Conservation (phyloP, 2,888 invertebrate genomes). For the Agrypnus murinus region DNA sequence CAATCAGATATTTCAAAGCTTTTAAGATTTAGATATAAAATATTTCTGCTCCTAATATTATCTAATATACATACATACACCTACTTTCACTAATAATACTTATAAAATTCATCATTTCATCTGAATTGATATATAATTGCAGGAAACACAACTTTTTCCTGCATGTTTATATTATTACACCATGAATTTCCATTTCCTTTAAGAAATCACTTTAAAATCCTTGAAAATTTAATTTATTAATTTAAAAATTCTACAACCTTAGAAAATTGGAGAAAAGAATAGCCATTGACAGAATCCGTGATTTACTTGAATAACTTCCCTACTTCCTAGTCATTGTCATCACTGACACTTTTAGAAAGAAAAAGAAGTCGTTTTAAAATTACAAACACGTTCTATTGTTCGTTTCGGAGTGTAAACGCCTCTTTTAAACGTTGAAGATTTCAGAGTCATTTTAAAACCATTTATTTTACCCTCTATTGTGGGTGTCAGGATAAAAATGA, state of each 20-base stretch:
- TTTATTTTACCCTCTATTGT: not conserved
- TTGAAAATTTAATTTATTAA: not conserved
- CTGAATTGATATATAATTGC: constrained; percentile 14
- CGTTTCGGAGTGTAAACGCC: not conserved
- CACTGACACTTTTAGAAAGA: too few species aligned
- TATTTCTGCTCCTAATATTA: not conserved
- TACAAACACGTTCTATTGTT: constrained; percentile 16
- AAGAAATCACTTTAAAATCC: not conserved
- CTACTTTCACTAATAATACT: constrained; percentile 8
- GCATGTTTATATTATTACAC: not conserved
- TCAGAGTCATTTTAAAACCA: constrained; percentile 8
- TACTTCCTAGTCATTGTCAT: too few species aligned
- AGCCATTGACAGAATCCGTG: too few species aligned
- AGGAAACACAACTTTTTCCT: not conserved
- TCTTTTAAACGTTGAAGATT: not conserved
- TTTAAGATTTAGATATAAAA: too few species aligned
- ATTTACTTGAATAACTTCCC: too few species aligned
- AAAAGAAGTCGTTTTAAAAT: not conserved
- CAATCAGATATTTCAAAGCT: too few species aligned
- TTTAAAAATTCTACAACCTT: not conserved
- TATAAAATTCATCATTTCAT: not conserved
- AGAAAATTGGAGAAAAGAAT: too few species aligned
- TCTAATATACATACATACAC: not conserved
- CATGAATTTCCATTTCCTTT: constrained; percentile 8
- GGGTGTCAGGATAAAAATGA: too few species aligned